These are phyloP conservation scores for Chrysodeixis includens DNA, from an alignment of 2,888 invertebrate species.

Conservation along the genomic window DNA sequence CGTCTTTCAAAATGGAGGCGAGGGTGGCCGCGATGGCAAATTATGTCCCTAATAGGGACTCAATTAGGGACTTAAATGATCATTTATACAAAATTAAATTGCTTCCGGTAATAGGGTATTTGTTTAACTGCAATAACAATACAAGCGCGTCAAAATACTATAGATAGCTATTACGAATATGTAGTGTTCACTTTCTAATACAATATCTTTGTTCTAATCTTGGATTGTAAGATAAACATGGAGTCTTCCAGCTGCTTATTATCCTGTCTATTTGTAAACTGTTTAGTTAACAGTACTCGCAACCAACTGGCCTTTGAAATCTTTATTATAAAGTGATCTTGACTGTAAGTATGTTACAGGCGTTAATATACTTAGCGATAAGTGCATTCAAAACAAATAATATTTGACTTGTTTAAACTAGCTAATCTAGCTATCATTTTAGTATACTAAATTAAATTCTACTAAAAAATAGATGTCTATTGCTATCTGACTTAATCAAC, in stretches of 20 bases:
- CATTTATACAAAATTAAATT: slow-evolving; percentile 46
- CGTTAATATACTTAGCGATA: background rate
- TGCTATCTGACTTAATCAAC: no score
- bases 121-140: slow-evolving; percentile 28
- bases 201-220: slow-evolving; percentile 27
- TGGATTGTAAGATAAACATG: slow-evolving; percentile 26
- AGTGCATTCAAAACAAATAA: background rate
- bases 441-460: no score
- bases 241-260: slow-evolving; percentile 18
- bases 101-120: slow-evolving; percentile 43
- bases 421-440: no score
- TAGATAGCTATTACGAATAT: background rate
- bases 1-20: slow-evolving; percentile 50
- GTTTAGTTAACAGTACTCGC: slow-evolving; percentile 12
- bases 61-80: slow-evolving; percentile 53
- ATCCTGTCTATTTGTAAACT: slow-evolving; percentile 14
- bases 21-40: slow-evolving; percentile 47
- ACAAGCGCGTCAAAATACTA: slow-evolving; percentile 18
- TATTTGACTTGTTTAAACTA: background rate
- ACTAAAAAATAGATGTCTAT: no score
- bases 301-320: slow-evolving; percentile 1
- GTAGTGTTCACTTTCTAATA: slow-evolving; percentile 1
- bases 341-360: background rate
- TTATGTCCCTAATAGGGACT: slow-evolving; percentile 53
- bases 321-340: slow-evolving; percentile 1